phyloP scores from a whole-genome alignment of 2,888 invertebrate species.

The Carpatolechia fugitivella region DNA sequence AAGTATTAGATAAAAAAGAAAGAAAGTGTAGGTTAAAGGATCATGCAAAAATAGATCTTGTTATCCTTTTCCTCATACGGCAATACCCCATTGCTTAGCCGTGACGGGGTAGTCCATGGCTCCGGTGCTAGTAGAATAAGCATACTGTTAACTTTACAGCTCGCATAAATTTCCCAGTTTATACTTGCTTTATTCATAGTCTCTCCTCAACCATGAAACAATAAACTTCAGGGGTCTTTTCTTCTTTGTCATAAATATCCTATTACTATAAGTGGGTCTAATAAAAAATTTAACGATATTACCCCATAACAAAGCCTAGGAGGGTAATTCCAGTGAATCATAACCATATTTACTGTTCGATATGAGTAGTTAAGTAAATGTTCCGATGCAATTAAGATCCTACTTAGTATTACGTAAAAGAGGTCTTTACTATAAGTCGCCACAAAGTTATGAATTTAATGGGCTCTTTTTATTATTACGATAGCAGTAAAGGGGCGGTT shows the following conservation, averaged over 20 bases:
- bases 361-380: slow-evolving; percentile 27
- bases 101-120: too few species aligned
- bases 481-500: background rate
- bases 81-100: too few species aligned
- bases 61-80: too few species aligned
- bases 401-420: slow-evolving; percentile 5
- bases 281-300: slow-evolving; percentile 63
- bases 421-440: slow-evolving; percentile 3
- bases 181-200: slow-evolving; percentile 47
- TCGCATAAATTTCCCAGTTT: slow-evolving; percentile 56
- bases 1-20: too few species aligned
- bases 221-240: slow-evolving; percentile 57
- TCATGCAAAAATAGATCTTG: too few species aligned
- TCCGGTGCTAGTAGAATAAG: background rate
- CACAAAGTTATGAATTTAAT: background rate
- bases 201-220: slow-evolving; percentile 61
- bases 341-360: slow-evolving; percentile 4
- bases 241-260: slow-evolving; percentile 65
- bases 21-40: too few species aligned
- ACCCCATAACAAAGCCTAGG: slow-evolving; percentile 11
- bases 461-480: background rate
- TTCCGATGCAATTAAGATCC: slow-evolving; percentile 20
- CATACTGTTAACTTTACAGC: slow-evolving; percentile 49
- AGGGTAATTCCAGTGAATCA: slow-evolving; percentile 11
- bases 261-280: slow-evolving; percentile 65